phyloP scores from a whole-genome alignment of 2,113 vertebrate species.

The Haemorhous mexicanus region DNA sequence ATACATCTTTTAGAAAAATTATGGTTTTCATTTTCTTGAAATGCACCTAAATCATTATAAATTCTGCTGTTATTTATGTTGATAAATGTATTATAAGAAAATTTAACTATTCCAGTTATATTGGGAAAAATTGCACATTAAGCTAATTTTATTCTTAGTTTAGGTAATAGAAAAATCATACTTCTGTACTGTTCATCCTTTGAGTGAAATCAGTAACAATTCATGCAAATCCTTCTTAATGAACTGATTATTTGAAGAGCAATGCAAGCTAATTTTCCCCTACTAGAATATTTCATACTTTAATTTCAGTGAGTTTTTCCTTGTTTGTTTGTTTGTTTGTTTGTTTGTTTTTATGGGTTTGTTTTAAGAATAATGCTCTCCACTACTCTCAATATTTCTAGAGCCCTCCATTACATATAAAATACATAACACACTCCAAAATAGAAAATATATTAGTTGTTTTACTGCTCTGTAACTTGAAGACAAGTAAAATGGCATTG shows the following conservation, averaged over 20 bases:
- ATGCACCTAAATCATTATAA: neutral
- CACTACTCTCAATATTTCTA: neutral
- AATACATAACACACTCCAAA: neutral
- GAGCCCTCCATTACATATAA: neutral
- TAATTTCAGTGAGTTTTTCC: neutral
- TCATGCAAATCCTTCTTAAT: neutral
- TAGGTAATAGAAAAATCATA: neutral
- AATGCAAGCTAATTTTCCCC: neutral
- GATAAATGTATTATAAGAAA: neutral
- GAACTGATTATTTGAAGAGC: neutral
- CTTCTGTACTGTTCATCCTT: neutral
- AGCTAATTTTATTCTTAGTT: neutral
- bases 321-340: neutral
- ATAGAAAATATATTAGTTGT: neutral
- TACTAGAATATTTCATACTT: neutral
- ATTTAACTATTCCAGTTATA: neutral
- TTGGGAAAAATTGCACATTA: neutral
- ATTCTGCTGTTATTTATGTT: neutral
- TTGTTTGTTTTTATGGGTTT: neutral
- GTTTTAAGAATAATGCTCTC: neutral
- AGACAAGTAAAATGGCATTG: neutral
- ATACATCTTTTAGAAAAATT: neutral
- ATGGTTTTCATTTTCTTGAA: neutral
- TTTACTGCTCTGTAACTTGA: neutral
- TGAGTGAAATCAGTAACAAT: neutral